A percentile compares a stretch with the other conserved stretches of the same genome.
Conservation (phyloP, 2,113 vertebrate genomes). For the Melanerpes aurifrons region DNA sequence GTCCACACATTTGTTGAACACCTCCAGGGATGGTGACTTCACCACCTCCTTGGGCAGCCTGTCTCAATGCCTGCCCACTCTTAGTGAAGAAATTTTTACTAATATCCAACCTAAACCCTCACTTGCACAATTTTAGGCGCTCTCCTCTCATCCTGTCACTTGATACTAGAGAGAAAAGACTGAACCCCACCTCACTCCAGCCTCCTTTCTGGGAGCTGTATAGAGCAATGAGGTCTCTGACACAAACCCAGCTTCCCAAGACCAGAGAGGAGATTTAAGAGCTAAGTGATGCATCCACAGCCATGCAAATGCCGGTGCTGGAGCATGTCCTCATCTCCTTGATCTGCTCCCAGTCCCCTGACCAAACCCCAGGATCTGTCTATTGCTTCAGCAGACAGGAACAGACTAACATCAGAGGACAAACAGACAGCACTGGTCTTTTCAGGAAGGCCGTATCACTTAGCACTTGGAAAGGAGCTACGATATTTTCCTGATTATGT, state of each 20-base stretch:
- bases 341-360: fast-evolving
- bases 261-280: background rate
- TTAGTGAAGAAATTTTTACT: too few relatives aligned
- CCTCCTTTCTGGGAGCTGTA: too few relatives aligned
- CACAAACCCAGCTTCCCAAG: background rate
- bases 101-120: too few relatives aligned
- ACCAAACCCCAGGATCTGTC: background rate
- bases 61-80: too few relatives aligned
- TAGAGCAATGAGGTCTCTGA: background rate
- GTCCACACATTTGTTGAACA: too few relatives aligned
- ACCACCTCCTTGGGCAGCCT: too few relatives aligned
- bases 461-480: constrained; percentile 13
- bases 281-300: background rate
- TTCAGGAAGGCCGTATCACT: constrained; percentile 42
- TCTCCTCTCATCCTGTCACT: too few relatives aligned
- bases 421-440: background rate
- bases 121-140: too few relatives aligned
- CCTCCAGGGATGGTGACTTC: too few relatives aligned
- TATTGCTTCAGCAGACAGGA: background rate
- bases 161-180: too few relatives aligned
- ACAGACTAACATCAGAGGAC: background rate
- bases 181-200: too few relatives aligned
- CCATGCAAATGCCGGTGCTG: fast-evolving
- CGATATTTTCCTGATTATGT: constrained; percentile 40
- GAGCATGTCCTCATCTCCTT: fast-evolving